Evolutionary conservation across 2,888 invertebrate species (phyloP).

Genomic region (Plebejus argus): DNA sequence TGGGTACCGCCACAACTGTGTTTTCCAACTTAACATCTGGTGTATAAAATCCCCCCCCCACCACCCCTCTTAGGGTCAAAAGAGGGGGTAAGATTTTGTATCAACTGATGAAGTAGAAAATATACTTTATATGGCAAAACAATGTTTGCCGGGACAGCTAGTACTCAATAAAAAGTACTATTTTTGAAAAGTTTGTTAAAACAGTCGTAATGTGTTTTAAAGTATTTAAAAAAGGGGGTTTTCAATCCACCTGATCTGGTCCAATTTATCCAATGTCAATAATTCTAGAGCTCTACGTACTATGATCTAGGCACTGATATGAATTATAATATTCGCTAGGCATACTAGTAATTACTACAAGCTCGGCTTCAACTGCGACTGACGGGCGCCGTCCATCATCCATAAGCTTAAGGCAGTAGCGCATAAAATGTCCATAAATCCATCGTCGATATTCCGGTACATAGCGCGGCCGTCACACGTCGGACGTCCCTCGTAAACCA

Average conservation of each 20-base stretch:
- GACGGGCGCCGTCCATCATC: conserved; percentile 12
- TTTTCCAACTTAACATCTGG: too few species aligned
- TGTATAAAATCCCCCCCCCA: too few species aligned
- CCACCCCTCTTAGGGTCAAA: too few species aligned
- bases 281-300: neutral
- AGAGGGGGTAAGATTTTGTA: too few species aligned
- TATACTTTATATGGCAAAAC: too few species aligned
- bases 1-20: too few species aligned
- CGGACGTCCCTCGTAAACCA: conserved; percentile 20
- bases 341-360: neutral
- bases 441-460: neutral
- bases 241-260: neutral
- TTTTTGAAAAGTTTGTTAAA: too few species aligned
- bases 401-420: conserved; percentile 1
- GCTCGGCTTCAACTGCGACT: neutral
- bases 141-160: too few species aligned
- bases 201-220: too few species aligned
- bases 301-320: neutral
- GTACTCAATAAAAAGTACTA: neutral
- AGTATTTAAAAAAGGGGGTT: neutral
- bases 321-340: neutral
- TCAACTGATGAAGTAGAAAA: too few species aligned
- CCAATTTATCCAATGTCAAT: neutral
- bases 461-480: neutral
- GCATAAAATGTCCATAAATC: conserved; percentile 24